Evolutionary conservation across 1,140 invertebrate species (phyloP).

Genomic region (Conus ventricosus): DNA sequence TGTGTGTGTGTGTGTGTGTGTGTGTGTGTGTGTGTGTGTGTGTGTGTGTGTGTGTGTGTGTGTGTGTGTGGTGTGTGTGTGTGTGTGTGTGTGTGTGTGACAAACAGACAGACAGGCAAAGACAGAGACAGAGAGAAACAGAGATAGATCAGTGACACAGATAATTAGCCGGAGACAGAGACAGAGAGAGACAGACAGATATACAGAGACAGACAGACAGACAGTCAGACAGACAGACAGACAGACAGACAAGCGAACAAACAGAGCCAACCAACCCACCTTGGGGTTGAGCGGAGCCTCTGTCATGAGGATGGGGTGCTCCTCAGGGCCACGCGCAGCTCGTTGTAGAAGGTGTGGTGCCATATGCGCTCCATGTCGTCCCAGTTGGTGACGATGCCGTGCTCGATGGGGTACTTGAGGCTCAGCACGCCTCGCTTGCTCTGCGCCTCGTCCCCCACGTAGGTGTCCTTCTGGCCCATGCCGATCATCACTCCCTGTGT

Average conservation of each 20-base stretch:
- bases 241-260: neutral
- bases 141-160: too few species aligned
- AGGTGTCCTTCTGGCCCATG: conserved; percentile 97
- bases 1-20: neutral
- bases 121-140: conserved; percentile 10
- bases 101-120: neutral
- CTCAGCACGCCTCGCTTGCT: conserved; percentile 84
- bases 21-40: neutral
- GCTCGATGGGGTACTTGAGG: conserved; percentile 95
- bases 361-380: conserved; percentile 83
- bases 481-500: conserved; percentile 83
- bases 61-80: too few species aligned
- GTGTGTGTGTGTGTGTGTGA: neutral
- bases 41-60: too few species aligned
- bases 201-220: neutral
- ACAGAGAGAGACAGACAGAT: conserved; percentile 12
- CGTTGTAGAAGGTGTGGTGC: conserved; percentile 92
- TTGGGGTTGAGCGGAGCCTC: conserved; percentile 71
- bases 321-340: conserved; percentile 79
- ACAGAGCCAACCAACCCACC: neutral
- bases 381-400: conserved; percentile 96
- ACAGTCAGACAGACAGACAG: conserved; percentile 9
- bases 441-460: conserved; percentile 97
- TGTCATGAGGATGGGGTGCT: conserved; percentile 70
- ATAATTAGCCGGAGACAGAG: neutral